Conservation (phyloP, 2,113 vertebrate species). For the Hippocampus abdominalis region DNA sequence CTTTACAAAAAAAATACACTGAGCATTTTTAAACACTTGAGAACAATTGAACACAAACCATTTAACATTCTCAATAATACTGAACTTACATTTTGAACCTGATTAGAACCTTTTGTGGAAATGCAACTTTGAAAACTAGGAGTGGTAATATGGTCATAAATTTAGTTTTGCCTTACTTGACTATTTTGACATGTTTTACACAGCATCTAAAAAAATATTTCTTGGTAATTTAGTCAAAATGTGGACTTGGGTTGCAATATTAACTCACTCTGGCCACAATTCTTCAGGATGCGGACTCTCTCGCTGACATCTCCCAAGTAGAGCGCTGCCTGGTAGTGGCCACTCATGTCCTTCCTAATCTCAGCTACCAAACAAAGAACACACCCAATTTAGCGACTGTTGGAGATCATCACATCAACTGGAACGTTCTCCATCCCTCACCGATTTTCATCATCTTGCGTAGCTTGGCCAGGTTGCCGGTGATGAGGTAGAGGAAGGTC, state of each 20-base stretch:
- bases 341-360: constrained; percentile 98
- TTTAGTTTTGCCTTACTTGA: too few species aligned
- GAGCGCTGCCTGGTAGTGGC: constrained; percentile 94
- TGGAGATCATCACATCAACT: not conserved
- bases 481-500: constrained; percentile 96
- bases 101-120: too few species aligned
- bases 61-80: not conserved
- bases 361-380: constrained; percentile 74
- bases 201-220: not conserved
- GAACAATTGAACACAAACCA: too few species aligned
- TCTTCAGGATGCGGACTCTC: constrained; percentile 91
- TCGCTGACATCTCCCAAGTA: constrained; percentile 94
- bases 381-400: constrained; percentile 20
- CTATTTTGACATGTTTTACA: too few species aligned
- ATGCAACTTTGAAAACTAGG: too few species aligned
- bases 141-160: too few species aligned
- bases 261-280: constrained; percentile 92
- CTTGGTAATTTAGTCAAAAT: not conserved
- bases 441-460: constrained; percentile 99
- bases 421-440: constrained; percentile 50
- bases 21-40: too few species aligned
- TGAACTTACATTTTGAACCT: too few species aligned
- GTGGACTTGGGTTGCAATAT: not conserved
- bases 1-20: too few species aligned
- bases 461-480: constrained; percentile 93